Base-by-base conservation (phyloP, 1,140 invertebrate genomes). In the Bombus terrestris region DNA sequence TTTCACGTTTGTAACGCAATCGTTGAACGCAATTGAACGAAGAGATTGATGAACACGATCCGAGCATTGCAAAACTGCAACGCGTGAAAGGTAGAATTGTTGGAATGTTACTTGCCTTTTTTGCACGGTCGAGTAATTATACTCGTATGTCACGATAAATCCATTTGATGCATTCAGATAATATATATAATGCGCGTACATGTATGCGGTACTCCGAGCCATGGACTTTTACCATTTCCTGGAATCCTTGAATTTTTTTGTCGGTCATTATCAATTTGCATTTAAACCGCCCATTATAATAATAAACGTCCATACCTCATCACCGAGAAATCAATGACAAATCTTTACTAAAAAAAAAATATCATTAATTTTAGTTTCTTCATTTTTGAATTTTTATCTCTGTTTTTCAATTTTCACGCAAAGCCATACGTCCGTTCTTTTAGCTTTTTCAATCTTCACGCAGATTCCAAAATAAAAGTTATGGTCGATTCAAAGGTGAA, bases 1-100 rank as follows among this genome's bases (percentile, higher is more conserved):
- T 41, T 41, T 53, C 68, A 32, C 18, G 47, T 41, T 64, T 18
- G 57, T 28, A 41, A 22, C 22, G 32, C 41, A 53, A 25, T 39
- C 66, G 68, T 32, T 39, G 47, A 22, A 53, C 5, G 35, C 68
- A 32, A 79, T 81, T 53, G 68, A 81, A 81, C 28, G 79, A 81
- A 81, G 43, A 81, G 79, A 81, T 81, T 81, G 79, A 81, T 81
- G 79, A 57, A 81, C 66, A 22, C 47, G 79, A 66, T 78, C 32
- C 39, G 12, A 3, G 37, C 35, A 41, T 72, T 81, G 79, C 68
- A 80, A 80, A 80, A 80, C 35, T 68, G n/a, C 77, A 53, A 71
- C 66, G 18, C 79, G 79, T 81, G 79, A 81, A 81, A 81, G 79
- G 79, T 28, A 81, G 68, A 81, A 81, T 71, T 59, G 66, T 41